phyloP scores from a whole-genome alignment of 2,797 vertebrate species.

The Tokudaia tokunoshimensis region DNA sequence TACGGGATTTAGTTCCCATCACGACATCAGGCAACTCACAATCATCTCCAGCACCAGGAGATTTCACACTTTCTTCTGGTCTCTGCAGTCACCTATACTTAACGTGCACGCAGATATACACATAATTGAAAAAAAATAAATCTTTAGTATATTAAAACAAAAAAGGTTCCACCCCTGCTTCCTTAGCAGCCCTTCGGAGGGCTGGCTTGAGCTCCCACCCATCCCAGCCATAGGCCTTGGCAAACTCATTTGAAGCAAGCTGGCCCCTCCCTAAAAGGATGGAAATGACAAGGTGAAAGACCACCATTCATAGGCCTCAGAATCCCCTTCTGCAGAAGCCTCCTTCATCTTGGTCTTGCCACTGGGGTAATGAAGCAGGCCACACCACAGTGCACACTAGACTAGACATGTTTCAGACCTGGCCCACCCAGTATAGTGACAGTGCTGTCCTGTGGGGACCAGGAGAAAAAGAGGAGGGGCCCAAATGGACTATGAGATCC shows the following conservation, averaged over 20 bases:
- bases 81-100: neutral
- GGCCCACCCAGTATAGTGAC: neutral
- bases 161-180: neutral
- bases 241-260: neutral
- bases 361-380: neutral
- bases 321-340: neutral
- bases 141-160: neutral
- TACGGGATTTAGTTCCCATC: neutral
- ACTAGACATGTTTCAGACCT: neutral
- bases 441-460: neutral
- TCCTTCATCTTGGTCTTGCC: neutral
- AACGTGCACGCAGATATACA: neutral
- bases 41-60: neutral
- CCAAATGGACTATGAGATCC: neutral
- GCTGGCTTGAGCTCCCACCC: neutral
- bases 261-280: neutral
- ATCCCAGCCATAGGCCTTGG: neutral
- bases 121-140: neutral
- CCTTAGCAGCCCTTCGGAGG: neutral
- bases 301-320: neutral
- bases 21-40: neutral
- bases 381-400: neutral
- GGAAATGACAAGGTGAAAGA: neutral
- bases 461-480: neutral
- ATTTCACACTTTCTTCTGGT: neutral